Conservation (phyloP, 1,140 invertebrate species). For the Oreohelix idahoensis region DNA sequence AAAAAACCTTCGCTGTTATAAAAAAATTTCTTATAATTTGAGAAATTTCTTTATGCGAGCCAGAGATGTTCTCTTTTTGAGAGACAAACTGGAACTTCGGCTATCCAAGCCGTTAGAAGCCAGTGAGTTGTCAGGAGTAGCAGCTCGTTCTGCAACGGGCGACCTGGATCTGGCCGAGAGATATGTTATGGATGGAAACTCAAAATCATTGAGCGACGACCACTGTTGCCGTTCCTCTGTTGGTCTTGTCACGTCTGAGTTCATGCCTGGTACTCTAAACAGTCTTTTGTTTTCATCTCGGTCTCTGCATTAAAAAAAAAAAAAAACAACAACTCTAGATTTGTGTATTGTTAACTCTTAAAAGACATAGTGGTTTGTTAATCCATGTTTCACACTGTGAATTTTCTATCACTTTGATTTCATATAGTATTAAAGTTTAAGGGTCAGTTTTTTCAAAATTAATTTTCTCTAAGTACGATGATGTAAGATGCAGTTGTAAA, state of each 20-base stretch:
- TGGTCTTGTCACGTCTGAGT: neutral
- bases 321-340: no score
- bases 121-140: neutral
- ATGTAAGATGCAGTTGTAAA: no score
- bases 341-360: no score
- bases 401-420: no score
- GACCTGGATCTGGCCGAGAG: neutral
- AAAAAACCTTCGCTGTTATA: neutral
- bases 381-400: no score
- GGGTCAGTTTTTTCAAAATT: no score
- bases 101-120: neutral
- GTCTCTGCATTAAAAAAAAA: conserved; percentile 18
- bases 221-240: neutral
- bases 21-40: neutral
- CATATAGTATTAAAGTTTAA: no score
- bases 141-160: neutral
- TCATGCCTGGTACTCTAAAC: conserved; percentile 7
- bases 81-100: conserved; percentile 1
- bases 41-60: conserved; percentile 34
- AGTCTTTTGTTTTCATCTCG: conserved; percentile 19
- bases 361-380: no score
- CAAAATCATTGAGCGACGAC: neutral
- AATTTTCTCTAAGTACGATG: no score
- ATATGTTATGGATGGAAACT: neutral
- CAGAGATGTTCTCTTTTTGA: conserved; percentile 3